Evolutionary conservation across 2,888 invertebrate genomes (phyloP).

Genomic region (Sesamia inferens): DNA sequence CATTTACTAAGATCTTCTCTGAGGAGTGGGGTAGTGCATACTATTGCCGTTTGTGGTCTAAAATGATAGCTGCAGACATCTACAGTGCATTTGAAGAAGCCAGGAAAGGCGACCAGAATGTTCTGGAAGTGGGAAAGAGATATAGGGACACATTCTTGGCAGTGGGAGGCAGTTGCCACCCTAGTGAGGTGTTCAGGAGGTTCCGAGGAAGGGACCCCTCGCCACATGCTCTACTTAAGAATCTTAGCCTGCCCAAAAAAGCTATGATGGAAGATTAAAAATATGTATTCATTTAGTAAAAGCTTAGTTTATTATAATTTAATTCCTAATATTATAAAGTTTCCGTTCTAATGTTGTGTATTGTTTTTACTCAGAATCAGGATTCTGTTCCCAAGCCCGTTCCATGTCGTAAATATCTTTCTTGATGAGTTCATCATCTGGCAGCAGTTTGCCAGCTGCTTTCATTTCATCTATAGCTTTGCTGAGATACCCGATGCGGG

Average conservation of each 20-base stretch:
- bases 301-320: constrained; percentile 68
- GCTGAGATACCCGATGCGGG: constrained; percentile 91
- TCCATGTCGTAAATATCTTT: constrained; percentile 92
- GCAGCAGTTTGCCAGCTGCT: constrained; percentile 92
- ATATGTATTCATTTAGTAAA: constrained; percentile 57
- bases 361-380: constrained; percentile 88
- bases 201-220: constrained; percentile 98
- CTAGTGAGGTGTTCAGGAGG: constrained; percentile 96
- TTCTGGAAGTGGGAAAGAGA: constrained; percentile 91
- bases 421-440: constrained; percentile 90
- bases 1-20: constrained; percentile 95
- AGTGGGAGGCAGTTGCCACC: constrained; percentile 94
- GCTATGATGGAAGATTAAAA: constrained; percentile 75
- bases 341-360: constrained; percentile 60
- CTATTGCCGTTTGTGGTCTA: constrained; percentile 96
- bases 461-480: constrained; percentile 94
- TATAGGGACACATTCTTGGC: constrained; percentile 96
- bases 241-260: constrained; percentile 88
- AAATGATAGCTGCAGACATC: constrained; percentile 97
- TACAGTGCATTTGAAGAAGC: constrained; percentile 95
- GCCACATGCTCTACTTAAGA: constrained; percentile 93
- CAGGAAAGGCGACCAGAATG: constrained; percentile 86
- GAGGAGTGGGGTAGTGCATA: constrained; percentile 96
- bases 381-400: constrained; percentile 94
- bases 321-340: constrained; percentile 76